Evolutionary conservation across 2,113 vertebrate genomes (phyloP).

Genomic region (Pteropus alecto): DNA sequence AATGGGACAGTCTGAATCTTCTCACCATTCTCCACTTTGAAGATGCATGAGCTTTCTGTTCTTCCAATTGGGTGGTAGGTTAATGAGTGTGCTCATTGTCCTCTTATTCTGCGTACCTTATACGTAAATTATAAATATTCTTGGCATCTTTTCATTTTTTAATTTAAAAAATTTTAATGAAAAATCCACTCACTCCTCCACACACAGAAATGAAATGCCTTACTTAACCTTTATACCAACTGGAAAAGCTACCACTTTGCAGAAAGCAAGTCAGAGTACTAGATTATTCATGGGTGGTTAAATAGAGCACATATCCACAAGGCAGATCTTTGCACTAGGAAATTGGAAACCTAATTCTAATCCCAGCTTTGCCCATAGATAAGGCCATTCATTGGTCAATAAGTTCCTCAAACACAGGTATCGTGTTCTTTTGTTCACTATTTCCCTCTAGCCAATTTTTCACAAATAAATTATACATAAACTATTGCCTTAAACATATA

Average conservation of each 20-base stretch:
- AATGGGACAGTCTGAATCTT: neutral
- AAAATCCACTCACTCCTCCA: neutral
- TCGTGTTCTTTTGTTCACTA: neutral
- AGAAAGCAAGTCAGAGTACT: slow-evolving; percentile 16
- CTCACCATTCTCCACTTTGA: neutral
- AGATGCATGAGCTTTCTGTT: slow-evolving; percentile 9
- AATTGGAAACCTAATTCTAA: slow-evolving; percentile 44
- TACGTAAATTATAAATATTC: slow-evolving; percentile 20
- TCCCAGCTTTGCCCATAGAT: neutral
- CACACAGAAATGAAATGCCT: neutral
- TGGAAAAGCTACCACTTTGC: slow-evolving; percentile 35
- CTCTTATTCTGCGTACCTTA: neutral
- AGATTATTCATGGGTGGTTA: neutral
- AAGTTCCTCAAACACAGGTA: neutral
- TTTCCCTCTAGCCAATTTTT: neutral
- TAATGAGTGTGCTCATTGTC: neutral
- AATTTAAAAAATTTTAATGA: neutral
- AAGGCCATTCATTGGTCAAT: slow-evolving; percentile 34
- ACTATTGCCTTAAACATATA: neutral
- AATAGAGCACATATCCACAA: neutral
- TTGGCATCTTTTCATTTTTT: slow-evolving; percentile 8
- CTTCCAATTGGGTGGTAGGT: neutral
- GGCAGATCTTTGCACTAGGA: neutral
- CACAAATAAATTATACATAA: slow-evolving; percentile 20
- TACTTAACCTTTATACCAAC: slow-evolving; percentile 10